phyloP scores from a whole-genome alignment of 30 jellyfish, hydroid and myxozoan genomes.

The Cassiopea xamachana region DNA sequence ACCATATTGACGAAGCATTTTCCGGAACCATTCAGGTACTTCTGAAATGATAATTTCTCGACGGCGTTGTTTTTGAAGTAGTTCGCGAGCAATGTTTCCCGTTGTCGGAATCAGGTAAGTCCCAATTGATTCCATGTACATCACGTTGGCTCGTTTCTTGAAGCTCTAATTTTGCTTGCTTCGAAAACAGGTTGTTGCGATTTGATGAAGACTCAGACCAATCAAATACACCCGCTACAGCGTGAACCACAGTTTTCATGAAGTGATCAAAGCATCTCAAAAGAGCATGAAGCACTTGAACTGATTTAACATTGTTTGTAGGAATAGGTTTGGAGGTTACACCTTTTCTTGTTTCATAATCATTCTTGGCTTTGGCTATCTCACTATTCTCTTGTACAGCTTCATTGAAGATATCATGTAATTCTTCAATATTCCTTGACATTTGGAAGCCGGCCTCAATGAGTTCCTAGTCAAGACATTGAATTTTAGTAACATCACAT shows the following conservation, averaged over 20 bases:
- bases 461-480: neutral
- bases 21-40: neutral
- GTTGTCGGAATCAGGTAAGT: neutral
- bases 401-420: neutral
- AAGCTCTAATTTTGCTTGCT: neutral
- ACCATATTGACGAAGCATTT: neutral
- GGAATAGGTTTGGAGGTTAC: neutral
- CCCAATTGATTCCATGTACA: neutral
- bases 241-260: neutral
- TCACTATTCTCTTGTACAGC: neutral
- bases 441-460: conserved; percentile 1
- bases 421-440: neutral
- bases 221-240: neutral
- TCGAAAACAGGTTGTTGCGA: neutral
- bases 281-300: neutral
- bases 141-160: neutral
- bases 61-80: neutral
- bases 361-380: neutral
- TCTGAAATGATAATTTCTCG: neutral
- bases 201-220: neutral
- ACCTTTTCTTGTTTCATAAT: neutral
- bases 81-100: neutral
- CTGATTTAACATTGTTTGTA: neutral
- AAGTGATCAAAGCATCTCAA: neutral
- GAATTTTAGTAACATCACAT: neutral